These are phyloP conservation scores for Pheosia gnoma DNA, from an alignment of 2,888 invertebrate genomes.

Conservation along the genomic window DNA sequence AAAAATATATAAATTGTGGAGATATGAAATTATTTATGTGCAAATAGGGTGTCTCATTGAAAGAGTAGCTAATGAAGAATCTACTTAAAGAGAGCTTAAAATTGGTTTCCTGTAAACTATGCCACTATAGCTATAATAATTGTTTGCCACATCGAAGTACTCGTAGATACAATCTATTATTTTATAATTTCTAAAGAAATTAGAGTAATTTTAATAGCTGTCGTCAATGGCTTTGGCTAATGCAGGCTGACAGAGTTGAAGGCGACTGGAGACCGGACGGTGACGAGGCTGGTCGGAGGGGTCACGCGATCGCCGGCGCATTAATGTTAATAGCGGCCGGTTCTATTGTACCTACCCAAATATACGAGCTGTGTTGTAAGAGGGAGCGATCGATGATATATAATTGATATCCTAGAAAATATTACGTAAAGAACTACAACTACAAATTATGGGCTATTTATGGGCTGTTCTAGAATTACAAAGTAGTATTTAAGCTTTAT, in stretches of 20 bases:
- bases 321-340: slow-evolving; percentile 71
- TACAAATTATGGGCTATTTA: too few relatives aligned
- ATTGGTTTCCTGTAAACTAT: too few relatives aligned
- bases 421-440: neutral
- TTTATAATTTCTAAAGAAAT: neutral
- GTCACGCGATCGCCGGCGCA: slow-evolving; percentile 66
- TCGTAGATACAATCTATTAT: neutral
- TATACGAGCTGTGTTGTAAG: slow-evolving; percentile 14
- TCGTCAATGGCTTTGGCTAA: neutral
- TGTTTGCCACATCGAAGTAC: too few relatives aligned
- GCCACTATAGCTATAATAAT: too few relatives aligned
- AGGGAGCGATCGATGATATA: slow-evolving; percentile 7
- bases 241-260: slow-evolving; percentile 38
- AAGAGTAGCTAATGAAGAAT: too few relatives aligned
- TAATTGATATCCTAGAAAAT: too few relatives aligned
- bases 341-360: slow-evolving; percentile 25
- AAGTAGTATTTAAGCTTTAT: too few relatives aligned
- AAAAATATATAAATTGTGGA: too few relatives aligned
- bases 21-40: too few relatives aligned
- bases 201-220: neutral
- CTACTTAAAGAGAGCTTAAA: too few relatives aligned
- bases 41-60: too few relatives aligned
- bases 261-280: slow-evolving; percentile 37
- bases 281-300: slow-evolving; percentile 59
- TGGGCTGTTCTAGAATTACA: too few relatives aligned